Conservation (phyloP, 2,113 vertebrate genomes). For the Cyprinodon variegatus region DNA sequence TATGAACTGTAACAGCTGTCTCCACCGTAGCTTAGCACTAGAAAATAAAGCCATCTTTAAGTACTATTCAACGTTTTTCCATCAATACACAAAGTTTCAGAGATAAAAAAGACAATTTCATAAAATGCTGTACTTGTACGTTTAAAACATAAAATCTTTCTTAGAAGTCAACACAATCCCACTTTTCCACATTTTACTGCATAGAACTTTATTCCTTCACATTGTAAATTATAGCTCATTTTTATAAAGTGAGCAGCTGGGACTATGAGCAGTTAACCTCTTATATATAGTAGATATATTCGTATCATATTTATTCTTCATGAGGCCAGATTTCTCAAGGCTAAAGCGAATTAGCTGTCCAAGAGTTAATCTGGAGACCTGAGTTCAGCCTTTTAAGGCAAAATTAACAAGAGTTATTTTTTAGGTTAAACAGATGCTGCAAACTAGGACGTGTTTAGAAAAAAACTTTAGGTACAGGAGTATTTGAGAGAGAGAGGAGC, state of each 20-base stretch:
- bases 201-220: neutral
- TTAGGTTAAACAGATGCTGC: no score
- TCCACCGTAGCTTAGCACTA: neutral
- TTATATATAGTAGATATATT: neutral
- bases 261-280: neutral
- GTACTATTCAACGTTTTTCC: neutral
- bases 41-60: neutral
- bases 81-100: neutral
- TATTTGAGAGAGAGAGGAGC: no score
- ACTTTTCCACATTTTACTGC: neutral
- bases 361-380: no score
- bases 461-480: no score
- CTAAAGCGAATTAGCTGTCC: no score
- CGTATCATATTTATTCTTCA: neutral
- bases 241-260: no score
- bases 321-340: neutral
- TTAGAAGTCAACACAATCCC: neutral
- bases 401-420: no score
- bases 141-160: neutral
- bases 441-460: no score
- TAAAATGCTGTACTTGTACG: neutral
- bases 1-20: slow-evolving; percentile 8
- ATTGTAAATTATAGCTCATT: neutral
- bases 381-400: no score
- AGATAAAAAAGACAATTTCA: neutral